Percentiles rank a stretch among this genome's conserved stretches.
These are phyloP conservation scores for Onychorhynchus coronatus DNA, from an alignment of 2,113 vertebrate species.

Conservation along the genomic window DNA sequence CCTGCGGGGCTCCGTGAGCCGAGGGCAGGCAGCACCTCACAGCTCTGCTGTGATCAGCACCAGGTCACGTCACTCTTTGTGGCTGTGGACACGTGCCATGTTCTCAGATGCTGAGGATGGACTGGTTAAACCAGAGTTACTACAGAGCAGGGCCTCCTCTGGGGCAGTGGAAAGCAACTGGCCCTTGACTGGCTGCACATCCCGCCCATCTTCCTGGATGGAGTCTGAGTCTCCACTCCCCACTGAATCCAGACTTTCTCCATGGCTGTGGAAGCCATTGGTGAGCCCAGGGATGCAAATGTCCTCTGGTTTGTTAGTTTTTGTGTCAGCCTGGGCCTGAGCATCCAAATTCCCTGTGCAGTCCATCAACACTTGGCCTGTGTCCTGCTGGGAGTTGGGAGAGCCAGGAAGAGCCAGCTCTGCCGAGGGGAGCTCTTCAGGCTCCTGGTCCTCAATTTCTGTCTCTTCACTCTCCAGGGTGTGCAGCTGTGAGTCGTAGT, in stretches of 20 bases:
- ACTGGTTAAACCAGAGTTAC: conserved; percentile 74
- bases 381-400: not conserved
- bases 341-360: not conserved
- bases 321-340: not conserved
- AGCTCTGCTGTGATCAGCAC: conserved; percentile 22
- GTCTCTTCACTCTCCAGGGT: conserved; percentile 46
- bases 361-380: not conserved
- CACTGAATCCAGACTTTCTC: conserved; percentile 40
- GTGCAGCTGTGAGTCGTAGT: conserved; percentile 51
- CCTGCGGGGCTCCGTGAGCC: not conserved
- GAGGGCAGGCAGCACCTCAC: not conserved
- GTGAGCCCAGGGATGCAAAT: conserved; percentile 61
- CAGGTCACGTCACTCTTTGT: not conserved
- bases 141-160: conserved; percentile 55
- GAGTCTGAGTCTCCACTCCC: conserved; percentile 68
- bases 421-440: not conserved
- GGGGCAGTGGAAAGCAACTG: conserved; percentile 2
- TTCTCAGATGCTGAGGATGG: conserved; percentile 82
- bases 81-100: conserved; percentile 67
- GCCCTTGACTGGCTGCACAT: conserved; percentile 58
- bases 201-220: conserved; percentile 31
- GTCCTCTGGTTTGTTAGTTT: conserved; percentile 6
- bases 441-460: not conserved
- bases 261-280: conserved; percentile 80
- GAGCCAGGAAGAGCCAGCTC: not conserved